phyloP scores from a whole-genome alignment of 2,888 invertebrate genomes.

The Notodonta dromedarius region DNA sequence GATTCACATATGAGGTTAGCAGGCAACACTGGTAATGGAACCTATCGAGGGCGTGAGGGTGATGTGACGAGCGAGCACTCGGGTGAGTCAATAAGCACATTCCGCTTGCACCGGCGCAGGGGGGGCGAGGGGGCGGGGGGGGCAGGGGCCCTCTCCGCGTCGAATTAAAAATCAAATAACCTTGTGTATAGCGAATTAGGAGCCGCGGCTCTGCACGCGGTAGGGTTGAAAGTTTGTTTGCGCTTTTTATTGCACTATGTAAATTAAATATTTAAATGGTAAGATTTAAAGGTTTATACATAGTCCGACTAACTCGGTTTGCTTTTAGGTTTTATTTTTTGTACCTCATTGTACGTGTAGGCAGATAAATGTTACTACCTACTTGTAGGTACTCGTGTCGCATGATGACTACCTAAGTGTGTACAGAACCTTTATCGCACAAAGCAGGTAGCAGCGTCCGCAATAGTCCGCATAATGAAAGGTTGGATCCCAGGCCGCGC shows the following conservation, averaged over 20 bases:
- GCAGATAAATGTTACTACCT: no score
- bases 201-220: constrained; percentile 6
- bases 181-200: constrained; percentile 73
- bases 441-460: constrained; percentile 40
- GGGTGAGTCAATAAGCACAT: constrained; percentile 73
- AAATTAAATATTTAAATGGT: not conserved
- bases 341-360: no score
- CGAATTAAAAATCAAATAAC: constrained; percentile 83
- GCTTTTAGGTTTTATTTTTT: not conserved
- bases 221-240: constrained; percentile 24
- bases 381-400: not conserved
- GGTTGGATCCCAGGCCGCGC: constrained; percentile 16
- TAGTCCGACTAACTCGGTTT: not conserved
- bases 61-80: constrained; percentile 33
- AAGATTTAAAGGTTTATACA: not conserved
- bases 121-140: no score
- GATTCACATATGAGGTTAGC: constrained; percentile 10
- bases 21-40: constrained; percentile 3
- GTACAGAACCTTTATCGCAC: constrained; percentile 9
- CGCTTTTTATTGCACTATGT: not conserved
- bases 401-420: not conserved
- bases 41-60: constrained; percentile 11
- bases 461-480: constrained; percentile 40
- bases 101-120: constrained; percentile 58
- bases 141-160: constrained; percentile 6